A percentile compares a stretch with the other conserved stretches of the same genome.
Evolutionary conservation across 2,797 vertebrate species (phyloP).

Genomic region (Nasua narica): DNA sequence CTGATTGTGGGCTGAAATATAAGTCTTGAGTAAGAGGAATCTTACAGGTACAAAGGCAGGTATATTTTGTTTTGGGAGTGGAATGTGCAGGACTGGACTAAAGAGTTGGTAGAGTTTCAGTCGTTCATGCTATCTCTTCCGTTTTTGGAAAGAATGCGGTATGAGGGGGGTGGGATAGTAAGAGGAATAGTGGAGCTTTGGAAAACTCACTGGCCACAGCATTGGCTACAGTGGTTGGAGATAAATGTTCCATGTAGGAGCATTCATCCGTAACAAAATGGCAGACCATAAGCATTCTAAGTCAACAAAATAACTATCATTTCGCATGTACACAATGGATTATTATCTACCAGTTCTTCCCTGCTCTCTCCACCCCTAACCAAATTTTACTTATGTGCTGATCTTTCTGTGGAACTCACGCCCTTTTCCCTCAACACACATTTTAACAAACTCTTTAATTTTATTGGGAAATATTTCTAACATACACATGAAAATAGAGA

Average conservation of each 20-base stretch:
- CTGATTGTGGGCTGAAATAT: not conserved
- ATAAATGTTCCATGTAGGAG: not conserved
- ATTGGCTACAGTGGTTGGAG: not conserved
- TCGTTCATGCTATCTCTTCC: not conserved
- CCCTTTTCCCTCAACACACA: not conserved
- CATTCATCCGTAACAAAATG: not conserved
- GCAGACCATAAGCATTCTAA: not conserved
- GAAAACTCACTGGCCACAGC: not conserved
- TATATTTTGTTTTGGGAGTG: not conserved
- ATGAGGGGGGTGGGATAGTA: not conserved
- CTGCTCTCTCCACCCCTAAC: not conserved
- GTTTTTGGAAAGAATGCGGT: not conserved
- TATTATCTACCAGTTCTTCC: not conserved
- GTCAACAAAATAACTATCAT: not conserved
- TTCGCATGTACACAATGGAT: not conserved
- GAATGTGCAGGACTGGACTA: not conserved
- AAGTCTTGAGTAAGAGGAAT: not conserved
- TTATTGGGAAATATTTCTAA: slow-evolving; percentile 5
- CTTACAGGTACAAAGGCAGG: not conserved
- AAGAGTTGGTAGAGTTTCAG: not conserved
- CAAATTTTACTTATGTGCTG: not conserved
- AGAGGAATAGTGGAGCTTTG: not conserved
- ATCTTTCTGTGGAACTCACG: not conserved
- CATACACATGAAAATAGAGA: not conserved
- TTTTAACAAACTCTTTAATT: not conserved